Percentiles rank a stretch among this genome's conserved stretches.
phyloP scores from a whole-genome alignment of 2,113 vertebrate genomes.

The Cromileptes altivelis region DNA sequence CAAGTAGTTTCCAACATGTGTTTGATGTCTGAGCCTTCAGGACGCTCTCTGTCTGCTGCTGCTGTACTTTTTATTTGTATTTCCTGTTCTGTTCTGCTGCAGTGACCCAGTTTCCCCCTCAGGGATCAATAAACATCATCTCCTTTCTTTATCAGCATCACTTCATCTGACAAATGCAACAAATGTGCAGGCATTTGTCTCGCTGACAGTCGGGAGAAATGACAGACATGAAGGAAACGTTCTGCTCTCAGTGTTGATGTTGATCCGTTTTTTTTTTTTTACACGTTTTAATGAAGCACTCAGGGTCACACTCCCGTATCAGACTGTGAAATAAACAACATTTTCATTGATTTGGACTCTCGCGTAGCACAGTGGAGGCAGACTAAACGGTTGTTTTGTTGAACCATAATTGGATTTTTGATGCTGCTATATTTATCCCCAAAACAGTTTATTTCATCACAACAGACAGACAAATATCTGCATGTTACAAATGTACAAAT shows the following conservation, averaged over 20 bases:
- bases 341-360: conserved; percentile 5
- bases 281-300: neutral
- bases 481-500: neutral
- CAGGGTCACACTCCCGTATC: rapidly evolving
- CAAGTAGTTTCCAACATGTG: too few species aligned
- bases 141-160: conserved; percentile 16
- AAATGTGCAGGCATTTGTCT: conserved; percentile 13
- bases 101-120: conserved; percentile 59
- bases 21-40: conserved; percentile 3
- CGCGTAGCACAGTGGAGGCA: too few species aligned
- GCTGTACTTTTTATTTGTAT: conserved; percentile 8
- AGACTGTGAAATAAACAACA: neutral
- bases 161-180: neutral
- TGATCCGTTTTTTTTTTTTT: neutral
- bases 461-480: neutral
- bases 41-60: neutral
- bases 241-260: neutral
- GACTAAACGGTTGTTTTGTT: neutral
- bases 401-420: neutral
- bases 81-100: conserved; percentile 45
- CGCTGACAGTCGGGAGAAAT: conserved; percentile 4
- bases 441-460: neutral
- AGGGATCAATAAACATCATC: conserved; percentile 65
- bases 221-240: neutral
- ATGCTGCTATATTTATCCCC: neutral